Percentiles rank a stretch among this genome's conserved stretches.
phyloP scores from a whole-genome alignment of 2,888 invertebrate genomes.

The Teleogryllus oceanicus region DNA sequence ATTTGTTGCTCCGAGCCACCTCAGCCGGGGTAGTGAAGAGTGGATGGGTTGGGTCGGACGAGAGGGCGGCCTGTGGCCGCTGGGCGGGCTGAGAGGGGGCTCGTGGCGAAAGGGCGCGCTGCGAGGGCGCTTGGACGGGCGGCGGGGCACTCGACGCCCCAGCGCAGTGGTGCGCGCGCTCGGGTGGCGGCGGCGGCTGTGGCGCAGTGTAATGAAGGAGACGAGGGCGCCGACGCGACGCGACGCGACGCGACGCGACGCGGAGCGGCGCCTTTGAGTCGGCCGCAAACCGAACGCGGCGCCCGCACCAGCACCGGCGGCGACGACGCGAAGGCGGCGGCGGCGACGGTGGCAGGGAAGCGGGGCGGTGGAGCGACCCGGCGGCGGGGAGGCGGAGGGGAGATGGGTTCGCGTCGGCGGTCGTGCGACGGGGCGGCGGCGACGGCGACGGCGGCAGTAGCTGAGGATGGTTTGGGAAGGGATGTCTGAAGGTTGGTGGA shows the following conservation, averaged over 20 bases:
- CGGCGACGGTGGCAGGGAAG: not conserved
- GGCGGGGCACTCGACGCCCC: too few relatives aligned
- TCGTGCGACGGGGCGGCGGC: too few relatives aligned
- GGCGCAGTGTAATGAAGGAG: not conserved
- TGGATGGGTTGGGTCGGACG: too few relatives aligned
- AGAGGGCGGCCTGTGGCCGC: too few relatives aligned
- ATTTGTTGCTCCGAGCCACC: too few relatives aligned
- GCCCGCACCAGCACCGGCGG: not conserved
- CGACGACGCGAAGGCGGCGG: not conserved
- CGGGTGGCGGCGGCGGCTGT: not conserved
- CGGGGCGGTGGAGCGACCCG: not conserved
- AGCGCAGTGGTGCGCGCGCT: not conserved
- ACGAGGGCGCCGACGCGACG: not conserved
- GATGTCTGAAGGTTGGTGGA: too few relatives aligned
- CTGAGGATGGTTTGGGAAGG: too few relatives aligned
- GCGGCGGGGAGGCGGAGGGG: not conserved
- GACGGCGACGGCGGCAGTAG: too few relatives aligned
- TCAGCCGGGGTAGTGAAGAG: too few relatives aligned
- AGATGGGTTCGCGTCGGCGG: too few relatives aligned
- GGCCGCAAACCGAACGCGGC: not conserved
- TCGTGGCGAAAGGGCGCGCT: not conserved
- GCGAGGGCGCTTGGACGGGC: not conserved
- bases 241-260: not conserved
- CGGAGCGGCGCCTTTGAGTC: not conserved
- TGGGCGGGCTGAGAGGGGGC: not conserved